Evolutionary conservation across 2,888 invertebrate species (phyloP).

Genomic region (Lymantria dispar): DNA sequence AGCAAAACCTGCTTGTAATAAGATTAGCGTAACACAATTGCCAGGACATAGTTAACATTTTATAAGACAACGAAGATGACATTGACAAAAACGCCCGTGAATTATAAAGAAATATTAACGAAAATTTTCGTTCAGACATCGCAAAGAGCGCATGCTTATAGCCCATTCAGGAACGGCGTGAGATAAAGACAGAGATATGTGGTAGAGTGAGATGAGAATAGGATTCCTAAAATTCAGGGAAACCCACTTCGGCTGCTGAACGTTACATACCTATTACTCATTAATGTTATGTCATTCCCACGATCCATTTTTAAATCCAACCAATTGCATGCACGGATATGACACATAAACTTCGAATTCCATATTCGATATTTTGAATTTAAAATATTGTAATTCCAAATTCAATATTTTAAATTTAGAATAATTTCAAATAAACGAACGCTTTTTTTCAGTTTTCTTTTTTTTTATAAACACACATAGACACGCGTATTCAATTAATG

Average conservation of each 20-base stretch:
- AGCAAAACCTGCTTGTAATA: constrained; percentile 19
- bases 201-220: constrained; percentile 40
- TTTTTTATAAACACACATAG: constrained; percentile 3
- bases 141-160: constrained; percentile 63
- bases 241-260: constrained; percentile 43
- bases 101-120: constrained; percentile 15
- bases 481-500: constrained; percentile 10
- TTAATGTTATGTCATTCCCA: constrained; percentile 46
- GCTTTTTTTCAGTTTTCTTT: constrained; percentile 8
- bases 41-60: not conserved
- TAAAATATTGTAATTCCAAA: constrained; percentile 1
- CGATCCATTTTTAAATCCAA: constrained; percentile 25
- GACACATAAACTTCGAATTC: not conserved
- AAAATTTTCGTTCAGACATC: constrained; percentile 26
- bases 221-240: constrained; percentile 58
- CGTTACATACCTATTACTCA: constrained; percentile 27
- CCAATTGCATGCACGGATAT: constrained; percentile 7
- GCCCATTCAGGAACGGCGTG: constrained; percentile 64
- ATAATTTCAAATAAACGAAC: constrained; percentile 1
- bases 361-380: constrained; percentile 2
- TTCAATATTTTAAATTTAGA: constrained; percentile 1
- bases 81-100: constrained; percentile 22
- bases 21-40: constrained; percentile 28
- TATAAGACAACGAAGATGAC: constrained; percentile 13
- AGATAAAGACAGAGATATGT: constrained; percentile 44